These are phyloP conservation scores for Anthopleura xanthogrammica DNA, from an alignment of 92 coral and sea anemone genomes.

Conservation along the genomic window DNA sequence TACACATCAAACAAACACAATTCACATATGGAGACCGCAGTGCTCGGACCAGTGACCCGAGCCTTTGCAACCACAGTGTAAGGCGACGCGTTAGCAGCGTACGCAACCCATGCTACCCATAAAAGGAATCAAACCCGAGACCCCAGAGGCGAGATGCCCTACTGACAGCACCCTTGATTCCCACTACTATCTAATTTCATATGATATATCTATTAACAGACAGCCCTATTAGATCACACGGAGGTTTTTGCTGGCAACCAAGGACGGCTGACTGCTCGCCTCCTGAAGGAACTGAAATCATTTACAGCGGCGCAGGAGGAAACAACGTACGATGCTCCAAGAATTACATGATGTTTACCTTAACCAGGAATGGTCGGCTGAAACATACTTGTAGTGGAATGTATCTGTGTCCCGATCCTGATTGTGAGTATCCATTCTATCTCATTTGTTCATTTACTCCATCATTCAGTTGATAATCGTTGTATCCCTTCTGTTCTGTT, in stretches of 20 bases:
- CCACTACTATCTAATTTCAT: too few relatives aligned
- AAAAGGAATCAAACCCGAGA: too few relatives aligned
- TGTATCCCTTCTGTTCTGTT: background rate
- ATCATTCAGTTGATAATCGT: background rate
- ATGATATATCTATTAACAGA: background rate
- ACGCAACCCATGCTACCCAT: too few relatives aligned
- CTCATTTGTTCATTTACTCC: too few relatives aligned
- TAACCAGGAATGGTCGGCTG: constrained; percentile 37
- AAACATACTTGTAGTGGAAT: constrained; percentile 54
- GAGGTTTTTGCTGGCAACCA: constrained; percentile 50
- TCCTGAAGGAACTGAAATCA: constrained; percentile 41
- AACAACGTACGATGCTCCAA: constrained; percentile 25
- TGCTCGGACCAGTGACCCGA: too few relatives aligned
- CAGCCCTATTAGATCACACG: constrained; percentile 32
- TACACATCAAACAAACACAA: too few relatives aligned
- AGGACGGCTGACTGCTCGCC: constrained; percentile 41
- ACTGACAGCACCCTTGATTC: too few relatives aligned
- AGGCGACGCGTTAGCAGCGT: too few relatives aligned
- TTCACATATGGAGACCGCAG: too few relatives aligned
- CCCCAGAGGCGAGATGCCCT: too few relatives aligned
- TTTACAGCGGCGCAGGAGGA: constrained; percentile 27
- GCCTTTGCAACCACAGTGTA: too few relatives aligned
- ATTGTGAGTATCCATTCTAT: constrained; percentile 13
- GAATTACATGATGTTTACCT: constrained; percentile 32
- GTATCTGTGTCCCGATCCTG: constrained; percentile 53